Evolutionary conservation across 2,888 invertebrate genomes (phyloP).

Genomic region (Tachina grossa): DNA sequence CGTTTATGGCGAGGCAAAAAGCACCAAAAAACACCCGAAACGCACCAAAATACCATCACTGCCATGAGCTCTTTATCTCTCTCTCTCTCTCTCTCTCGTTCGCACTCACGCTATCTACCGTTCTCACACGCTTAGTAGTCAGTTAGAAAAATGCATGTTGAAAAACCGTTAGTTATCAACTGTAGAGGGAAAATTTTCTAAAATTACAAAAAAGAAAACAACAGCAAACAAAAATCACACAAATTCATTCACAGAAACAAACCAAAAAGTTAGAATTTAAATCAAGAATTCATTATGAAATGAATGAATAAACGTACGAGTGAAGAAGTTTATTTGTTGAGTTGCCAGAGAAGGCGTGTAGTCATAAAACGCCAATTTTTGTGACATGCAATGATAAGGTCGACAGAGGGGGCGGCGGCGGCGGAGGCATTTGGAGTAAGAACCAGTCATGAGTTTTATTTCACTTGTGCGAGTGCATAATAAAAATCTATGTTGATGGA

Average conservation of each 20-base stretch:
- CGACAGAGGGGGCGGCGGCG: neutral
- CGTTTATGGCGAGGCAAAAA: no score
- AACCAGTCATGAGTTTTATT: constrained; percentile 1
- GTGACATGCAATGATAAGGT: constrained; percentile 55
- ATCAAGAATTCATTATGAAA: constrained; percentile 69
- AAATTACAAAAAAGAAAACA: constrained; percentile 36
- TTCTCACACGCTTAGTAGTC: neutral
- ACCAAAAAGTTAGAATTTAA: constrained; percentile 65
- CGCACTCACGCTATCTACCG: neutral
- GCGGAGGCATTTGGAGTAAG: no score
- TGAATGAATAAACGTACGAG: constrained; percentile 47
- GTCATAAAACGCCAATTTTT: constrained; percentile 66
- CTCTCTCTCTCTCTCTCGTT: neutral
- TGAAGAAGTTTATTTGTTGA: constrained; percentile 49
- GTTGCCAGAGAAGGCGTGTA: constrained; percentile 62
- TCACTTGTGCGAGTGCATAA: constrained; percentile 53
- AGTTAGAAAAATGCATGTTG: constrained; percentile 56
- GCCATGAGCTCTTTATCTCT: no score
- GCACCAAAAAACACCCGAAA: no score
- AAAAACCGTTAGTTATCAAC: constrained; percentile 65
- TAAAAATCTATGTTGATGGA: constrained; percentile 58
- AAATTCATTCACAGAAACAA: constrained; percentile 59
- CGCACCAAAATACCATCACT: no score
- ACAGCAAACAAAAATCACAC: constrained; percentile 56
- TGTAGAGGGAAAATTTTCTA: constrained; percentile 38